Evolutionary conservation across 1,140 invertebrate species (phyloP).

Genomic region (Lordiphosa mommai): DNA sequence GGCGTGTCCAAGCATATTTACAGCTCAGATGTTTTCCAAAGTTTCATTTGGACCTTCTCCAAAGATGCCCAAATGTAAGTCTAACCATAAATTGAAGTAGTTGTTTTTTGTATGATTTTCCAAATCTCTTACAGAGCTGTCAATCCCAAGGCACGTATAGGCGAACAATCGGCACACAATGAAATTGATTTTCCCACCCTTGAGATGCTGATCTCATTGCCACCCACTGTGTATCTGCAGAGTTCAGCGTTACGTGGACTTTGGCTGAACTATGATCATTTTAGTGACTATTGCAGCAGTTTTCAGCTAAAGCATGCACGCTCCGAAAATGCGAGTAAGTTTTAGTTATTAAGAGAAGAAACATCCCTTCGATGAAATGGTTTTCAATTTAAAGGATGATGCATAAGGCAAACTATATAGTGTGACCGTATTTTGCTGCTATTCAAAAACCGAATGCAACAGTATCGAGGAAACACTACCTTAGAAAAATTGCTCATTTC

Average conservation of each 20-base stretch:
- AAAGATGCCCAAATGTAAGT: constrained; percentile 75
- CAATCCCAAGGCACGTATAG: constrained; percentile 67
- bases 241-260: constrained; percentile 82
- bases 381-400: too few species aligned
- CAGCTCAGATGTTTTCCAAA: constrained; percentile 69
- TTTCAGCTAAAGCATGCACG: constrained; percentile 70
- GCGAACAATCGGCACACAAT: constrained; percentile 73
- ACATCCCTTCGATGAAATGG: too few species aligned
- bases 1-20: constrained; percentile 74
- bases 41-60: constrained; percentile 77
- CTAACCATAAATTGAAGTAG: neutral
- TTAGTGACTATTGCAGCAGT: constrained; percentile 80
- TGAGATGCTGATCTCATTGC: constrained; percentile 82
- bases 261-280: constrained; percentile 84
- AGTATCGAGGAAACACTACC: too few species aligned
- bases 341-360: too few species aligned
- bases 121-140: constrained; percentile 31
- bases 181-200: constrained; percentile 82
- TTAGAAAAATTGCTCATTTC: too few species aligned
- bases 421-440: too few species aligned
- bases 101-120: neutral
- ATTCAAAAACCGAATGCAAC: too few species aligned
- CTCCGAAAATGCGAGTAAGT: constrained; percentile 65
- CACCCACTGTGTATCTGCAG: constrained; percentile 81
- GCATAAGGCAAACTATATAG: too few species aligned